Evolutionary conservation across 2,888 invertebrate species (phyloP), one percentile per base, ranked within the genome.

Genomic region (Luffia ferchaultella): DNA sequence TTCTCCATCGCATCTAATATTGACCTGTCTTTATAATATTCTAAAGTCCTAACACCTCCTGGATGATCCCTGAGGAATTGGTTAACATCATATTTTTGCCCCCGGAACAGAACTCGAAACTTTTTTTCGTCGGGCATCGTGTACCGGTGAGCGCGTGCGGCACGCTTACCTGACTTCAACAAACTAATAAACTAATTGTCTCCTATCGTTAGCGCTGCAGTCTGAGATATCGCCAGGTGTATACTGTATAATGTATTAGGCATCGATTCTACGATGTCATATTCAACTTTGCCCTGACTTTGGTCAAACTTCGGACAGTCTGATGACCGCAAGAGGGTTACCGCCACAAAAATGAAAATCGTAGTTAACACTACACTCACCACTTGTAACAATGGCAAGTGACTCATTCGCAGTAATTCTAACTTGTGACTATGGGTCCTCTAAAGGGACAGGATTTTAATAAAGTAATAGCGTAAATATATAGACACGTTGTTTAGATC

Each of bases 11-110:
- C 86, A 16, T 76, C 67, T 17, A 77, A 67, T 30, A 90, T 70
- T 49, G 85, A 85, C 60, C 79, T 85, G 2, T 86, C 85, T 60
- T 79, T 73, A 57, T 79, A 89, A n/a, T 70, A 69, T 57, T 83
- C 74, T 1, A 93, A 68, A 1, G 89, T 89, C 59, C 88, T 89
- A 0, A 86, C 67, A 0, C 93, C 93, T 0, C 93, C 93, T 0
- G 93, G 93, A 68, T 93, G 93, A 59, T 91, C 89, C 49, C 84
- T 85, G 48, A 91, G 60, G 62, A 93, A 92, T 40, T 77, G 68
- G 46, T 85, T 74, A 50, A 93, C 76, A 63, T 93, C 88, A 70
- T 92, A 92, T 47, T 69, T 70, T 41, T 85, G 74, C 7, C 78
- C 76, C 52, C 77, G 73, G 62, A 76, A 86, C 18, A 55, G 54